These are phyloP conservation scores for Heliocidaris tuberculata DNA, from an alignment of 35 echinoderm and acorn worm species.

Conservation along the genomic window DNA sequence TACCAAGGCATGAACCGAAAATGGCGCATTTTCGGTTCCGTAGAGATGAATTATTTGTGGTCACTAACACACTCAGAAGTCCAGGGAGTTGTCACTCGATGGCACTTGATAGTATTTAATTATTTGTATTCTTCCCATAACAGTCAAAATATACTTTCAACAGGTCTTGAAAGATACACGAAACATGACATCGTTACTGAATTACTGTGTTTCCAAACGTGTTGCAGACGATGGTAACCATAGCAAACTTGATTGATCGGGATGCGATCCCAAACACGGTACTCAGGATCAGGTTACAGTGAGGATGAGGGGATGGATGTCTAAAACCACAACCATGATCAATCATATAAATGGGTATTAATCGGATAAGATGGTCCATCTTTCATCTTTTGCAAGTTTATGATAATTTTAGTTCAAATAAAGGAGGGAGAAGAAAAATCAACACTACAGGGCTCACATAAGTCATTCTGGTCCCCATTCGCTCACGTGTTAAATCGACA, in stretches of 20 bases:
- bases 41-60: background rate
- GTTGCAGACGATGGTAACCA: background rate
- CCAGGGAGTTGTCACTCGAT: background rate
- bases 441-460: too few species aligned
- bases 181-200: background rate
- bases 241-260: background rate
- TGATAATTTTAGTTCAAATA: background rate
- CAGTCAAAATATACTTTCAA: constrained; percentile 13
- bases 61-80: background rate
- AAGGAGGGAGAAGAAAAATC: background rate
- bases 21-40: background rate
- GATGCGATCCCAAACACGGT: background rate
- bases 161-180: background rate
- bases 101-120: background rate
- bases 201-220: background rate
- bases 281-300: background rate
- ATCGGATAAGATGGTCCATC: background rate
- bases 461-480: too few species aligned
- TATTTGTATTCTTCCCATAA: background rate
- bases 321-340: background rate
- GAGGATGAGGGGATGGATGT: background rate
- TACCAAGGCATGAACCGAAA: background rate
- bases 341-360: constrained; percentile 13
- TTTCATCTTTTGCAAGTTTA: background rate
- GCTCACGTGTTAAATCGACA: too few species aligned